These are phyloP conservation scores for Drosophila neutralis DNA, from an alignment of 2,888 invertebrate genomes.

Conservation along the genomic window DNA sequence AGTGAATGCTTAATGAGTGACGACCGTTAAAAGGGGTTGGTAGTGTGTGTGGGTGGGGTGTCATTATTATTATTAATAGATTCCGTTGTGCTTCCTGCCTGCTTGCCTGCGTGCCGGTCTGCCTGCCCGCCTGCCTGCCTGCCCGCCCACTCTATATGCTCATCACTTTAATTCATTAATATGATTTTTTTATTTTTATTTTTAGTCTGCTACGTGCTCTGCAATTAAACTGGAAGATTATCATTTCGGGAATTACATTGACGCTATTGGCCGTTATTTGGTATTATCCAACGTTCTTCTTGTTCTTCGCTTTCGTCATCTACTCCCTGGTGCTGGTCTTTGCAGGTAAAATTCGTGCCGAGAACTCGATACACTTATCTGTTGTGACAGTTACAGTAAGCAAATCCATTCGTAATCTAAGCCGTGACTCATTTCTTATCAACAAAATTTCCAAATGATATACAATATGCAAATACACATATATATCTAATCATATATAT, in stretches of 20 bases:
- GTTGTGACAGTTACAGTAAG: constrained; percentile 20
- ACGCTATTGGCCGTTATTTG: constrained; percentile 83
- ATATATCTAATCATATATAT: not conserved
- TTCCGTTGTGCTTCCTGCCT: constrained; percentile 16
- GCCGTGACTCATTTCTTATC: constrained; percentile 48
- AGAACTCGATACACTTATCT: not conserved
- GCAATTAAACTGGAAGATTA: constrained; percentile 82
- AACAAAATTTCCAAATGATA: not conserved
- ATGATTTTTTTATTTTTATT: not conserved
- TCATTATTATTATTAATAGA: constrained; percentile 54
- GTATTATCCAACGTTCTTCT: constrained; percentile 84
- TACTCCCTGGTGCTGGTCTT: constrained; percentile 83
- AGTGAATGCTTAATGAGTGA: constrained; percentile 23
- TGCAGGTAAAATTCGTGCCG: constrained; percentile 76
- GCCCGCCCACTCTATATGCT: not conserved
- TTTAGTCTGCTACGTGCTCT: constrained; percentile 71
- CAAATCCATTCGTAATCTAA: constrained; percentile 26
- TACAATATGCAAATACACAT: not conserved
- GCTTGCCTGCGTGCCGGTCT: not conserved
- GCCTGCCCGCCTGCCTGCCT: not conserved
- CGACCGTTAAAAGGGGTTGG: not conserved
- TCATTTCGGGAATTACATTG: constrained; percentile 75
- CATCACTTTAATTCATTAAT: constrained; percentile 8
- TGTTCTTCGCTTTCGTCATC: constrained; percentile 83
- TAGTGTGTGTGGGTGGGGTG: not conserved